Evolutionary conservation across 2,113 vertebrate genomes (phyloP), one percentile per base, ranked within the genome.

Genomic region (Saiga tatarica): DNA sequence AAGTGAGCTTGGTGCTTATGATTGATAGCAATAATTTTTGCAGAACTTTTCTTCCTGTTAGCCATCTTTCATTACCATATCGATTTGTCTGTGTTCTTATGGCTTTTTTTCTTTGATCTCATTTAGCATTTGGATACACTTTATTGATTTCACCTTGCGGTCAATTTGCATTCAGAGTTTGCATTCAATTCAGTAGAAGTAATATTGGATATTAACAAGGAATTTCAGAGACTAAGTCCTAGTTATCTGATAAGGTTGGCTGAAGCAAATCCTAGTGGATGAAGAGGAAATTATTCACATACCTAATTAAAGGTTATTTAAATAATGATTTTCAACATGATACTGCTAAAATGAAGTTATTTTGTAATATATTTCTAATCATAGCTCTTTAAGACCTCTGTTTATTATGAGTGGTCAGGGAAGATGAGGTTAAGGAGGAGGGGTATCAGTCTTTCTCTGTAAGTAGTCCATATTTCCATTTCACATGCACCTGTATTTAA

Each of bases 1-100:
- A 92, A 95, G 79, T 92, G 52, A 97, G 4, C 55, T 95, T 88
- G 62, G 45, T 87, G 62, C 39, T 95, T 76, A 57, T 82, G 87
- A 97, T 84, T 96, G 89, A 97, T 97, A 97, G 90, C 93, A 83
- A 90, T 91, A 97, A 95, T 79, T 96, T 97, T 94, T 82, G 83
- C 59, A 94, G 93, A 97, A 94, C 86, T 96, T 39, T 36, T 71
- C 96, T 95, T 82, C 83, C 74, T 95, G 91, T 96, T 97, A 96
- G 57, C 50, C 62, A 90, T 93, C 82, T 96, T 97, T 98, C 97
- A 96, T 97, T 74, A 57, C 52, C 53, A 87, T 94, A 98, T 97
- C 21, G 93, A 97, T 97, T 97, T 93, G 57, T 87, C 79, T 95
- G 36, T 94, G 96, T 97, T 94, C 90, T 92, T 93, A 91, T 50